These are phyloP conservation scores for Perizoma flavofasciatum DNA, from an alignment of 2,888 invertebrate genomes.

Conservation along the genomic window DNA sequence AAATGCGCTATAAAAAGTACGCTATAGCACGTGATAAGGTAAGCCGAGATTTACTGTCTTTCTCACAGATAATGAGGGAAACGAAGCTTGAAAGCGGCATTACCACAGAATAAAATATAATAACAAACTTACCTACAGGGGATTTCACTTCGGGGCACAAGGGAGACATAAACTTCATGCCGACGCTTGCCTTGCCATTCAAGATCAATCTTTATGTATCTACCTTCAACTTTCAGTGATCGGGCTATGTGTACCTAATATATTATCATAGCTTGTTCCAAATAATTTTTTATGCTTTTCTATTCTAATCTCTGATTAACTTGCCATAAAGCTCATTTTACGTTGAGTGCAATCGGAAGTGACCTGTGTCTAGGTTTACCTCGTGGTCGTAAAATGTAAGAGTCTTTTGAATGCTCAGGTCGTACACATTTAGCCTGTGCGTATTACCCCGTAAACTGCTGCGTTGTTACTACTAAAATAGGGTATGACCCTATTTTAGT, in stretches of 20 bases:
- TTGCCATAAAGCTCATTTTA: conserved; percentile 4
- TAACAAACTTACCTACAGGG: background rate
- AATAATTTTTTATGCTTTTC: too few relatives aligned
- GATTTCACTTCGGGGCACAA: conserved; percentile 2
- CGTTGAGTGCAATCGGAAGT: conserved; percentile 8
- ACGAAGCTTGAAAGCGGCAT: conserved; percentile 56
- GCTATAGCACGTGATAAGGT: conserved; percentile 50
- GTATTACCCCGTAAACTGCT: conserved; percentile 42
- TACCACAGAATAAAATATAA: conserved; percentile 41
- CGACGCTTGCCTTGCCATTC: background rate
- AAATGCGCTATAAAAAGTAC: conserved; percentile 38
- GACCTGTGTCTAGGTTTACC: conserved; percentile 7
- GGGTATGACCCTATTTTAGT: too few relatives aligned
- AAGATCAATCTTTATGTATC: too few relatives aligned
- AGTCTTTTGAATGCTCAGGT: conserved; percentile 49
- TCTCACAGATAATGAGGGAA: conserved; percentile 58
- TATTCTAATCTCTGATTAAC: background rate
- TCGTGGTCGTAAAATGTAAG: conserved; percentile 56
- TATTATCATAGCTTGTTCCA: too few relatives aligned
- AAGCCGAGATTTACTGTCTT: conserved; percentile 54
- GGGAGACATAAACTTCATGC: too few relatives aligned
- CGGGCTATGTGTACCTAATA: too few relatives aligned
- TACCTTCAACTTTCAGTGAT: too few relatives aligned
- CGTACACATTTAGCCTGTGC: conserved; percentile 50
- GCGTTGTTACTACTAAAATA: conserved; percentile 26